Percentiles rank a stretch among this genome's conserved stretches.
These are phyloP conservation scores for Drosophila basisetae DNA, from an alignment of 2,888 invertebrate species.

Conservation along the genomic window DNA sequence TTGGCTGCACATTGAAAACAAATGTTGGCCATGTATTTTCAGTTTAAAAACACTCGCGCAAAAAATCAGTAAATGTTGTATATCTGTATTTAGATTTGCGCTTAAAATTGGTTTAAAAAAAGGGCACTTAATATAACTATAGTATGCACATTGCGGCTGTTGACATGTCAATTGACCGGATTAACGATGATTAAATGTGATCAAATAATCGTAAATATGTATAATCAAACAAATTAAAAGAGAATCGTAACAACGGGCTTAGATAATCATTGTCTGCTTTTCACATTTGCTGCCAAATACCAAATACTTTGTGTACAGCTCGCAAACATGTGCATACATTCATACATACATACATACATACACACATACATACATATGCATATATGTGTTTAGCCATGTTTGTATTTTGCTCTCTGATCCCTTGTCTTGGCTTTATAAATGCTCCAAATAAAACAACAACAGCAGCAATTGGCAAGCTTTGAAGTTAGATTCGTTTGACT, in stretches of 20 bases:
- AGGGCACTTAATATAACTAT: background rate
- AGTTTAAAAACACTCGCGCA: background rate
- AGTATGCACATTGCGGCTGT: background rate
- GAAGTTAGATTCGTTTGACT: conserved; percentile 56
- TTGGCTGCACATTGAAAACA: background rate
- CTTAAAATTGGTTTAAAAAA: background rate
- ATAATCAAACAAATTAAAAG: background rate
- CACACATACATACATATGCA: background rate
- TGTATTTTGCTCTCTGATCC: conserved; percentile 47
- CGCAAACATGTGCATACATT: background rate
- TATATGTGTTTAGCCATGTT: background rate
- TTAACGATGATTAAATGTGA: background rate
- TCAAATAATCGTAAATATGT: background rate
- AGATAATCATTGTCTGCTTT: conserved; percentile 35
- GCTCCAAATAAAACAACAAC: conserved; percentile 42
- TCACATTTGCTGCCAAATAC: conserved; percentile 37
- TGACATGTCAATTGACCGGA: background rate
- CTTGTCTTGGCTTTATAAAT: conserved; percentile 28
- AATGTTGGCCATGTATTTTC: background rate
- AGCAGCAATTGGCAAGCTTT: conserved; percentile 47
- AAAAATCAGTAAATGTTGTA: background rate
- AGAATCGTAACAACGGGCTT: background rate
- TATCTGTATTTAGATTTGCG: background rate
- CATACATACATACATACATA: background rate
- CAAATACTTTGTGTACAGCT: background rate